These are phyloP conservation scores for Egretta garzetta DNA, from an alignment of 2,113 vertebrate species.

Conservation along the genomic window DNA sequence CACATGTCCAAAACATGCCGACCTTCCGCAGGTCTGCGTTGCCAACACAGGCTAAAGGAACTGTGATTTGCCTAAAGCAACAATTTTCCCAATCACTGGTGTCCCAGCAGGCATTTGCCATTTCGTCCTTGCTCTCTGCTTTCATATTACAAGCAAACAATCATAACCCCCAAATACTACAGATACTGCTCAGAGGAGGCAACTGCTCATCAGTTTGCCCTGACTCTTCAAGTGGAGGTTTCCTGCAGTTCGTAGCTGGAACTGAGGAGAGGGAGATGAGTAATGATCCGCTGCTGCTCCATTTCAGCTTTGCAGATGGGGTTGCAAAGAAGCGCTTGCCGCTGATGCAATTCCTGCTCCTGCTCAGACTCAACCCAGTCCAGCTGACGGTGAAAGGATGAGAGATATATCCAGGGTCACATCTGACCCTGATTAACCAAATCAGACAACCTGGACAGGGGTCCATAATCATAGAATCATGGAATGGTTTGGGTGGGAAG, in stretches of 20 bases:
- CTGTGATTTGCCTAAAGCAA: not conserved
- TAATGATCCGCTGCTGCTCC: accelerated
- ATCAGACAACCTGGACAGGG: not conserved
- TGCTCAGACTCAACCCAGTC: not conserved
- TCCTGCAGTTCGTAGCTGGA: not conserved
- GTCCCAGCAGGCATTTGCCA: not conserved
- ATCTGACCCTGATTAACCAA: not conserved
- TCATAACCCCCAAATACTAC: not conserved
- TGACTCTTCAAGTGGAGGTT: not conserved
- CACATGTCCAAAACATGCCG: not conserved
- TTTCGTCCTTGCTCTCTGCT: not conserved
- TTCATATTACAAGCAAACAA: not conserved
- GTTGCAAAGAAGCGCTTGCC: not conserved
- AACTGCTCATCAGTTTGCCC: not conserved
- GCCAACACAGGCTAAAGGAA: not conserved
- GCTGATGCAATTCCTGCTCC: not conserved
- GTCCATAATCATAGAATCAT: not conserved
- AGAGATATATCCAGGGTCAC: not conserved
- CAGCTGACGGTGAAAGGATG: not conserved
- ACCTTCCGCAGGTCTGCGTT: not conserved
- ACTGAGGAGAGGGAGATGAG: not conserved
- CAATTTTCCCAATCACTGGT: not conserved
- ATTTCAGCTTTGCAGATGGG: not conserved
- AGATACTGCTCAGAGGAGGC: not conserved
- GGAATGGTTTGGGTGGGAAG: too few species aligned